Evolutionary conservation across 2,797 vertebrate species (phyloP), one percentile per base, ranked within the genome.

Genomic region (Gymnodraco acuticeps): DNA sequence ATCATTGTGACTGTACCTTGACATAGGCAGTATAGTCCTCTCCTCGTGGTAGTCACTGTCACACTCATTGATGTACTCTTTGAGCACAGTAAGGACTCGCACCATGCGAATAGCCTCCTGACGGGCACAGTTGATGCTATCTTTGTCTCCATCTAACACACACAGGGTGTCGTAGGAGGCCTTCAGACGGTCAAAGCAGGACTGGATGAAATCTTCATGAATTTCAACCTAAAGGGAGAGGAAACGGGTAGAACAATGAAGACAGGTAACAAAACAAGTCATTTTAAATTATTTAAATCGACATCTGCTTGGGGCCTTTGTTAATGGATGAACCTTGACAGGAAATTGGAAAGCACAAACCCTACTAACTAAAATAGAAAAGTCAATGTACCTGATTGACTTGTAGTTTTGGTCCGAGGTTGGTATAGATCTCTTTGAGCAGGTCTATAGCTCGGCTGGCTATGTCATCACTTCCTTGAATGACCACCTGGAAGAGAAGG

Each of bases 41-140:
- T 99, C 98, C 85, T 99, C 98, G 0, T 99, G 98, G 94, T 99
- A 99, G 91, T 99, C 98, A 53, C 98, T 99, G 94, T 99, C 98
- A 90, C 98, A 99, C 93, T 99, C 98, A 52, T 98, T 99, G 88
- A 99, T 98, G 88, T 99, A 99, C 85, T 99, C 98, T 66, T 97
- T 97, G 85, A 99, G 93, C 75, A 99, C 98, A 79, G 98, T 99
- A 89, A 99, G 92, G 76, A 99, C 98, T 80, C 98, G 95, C 87
- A 99, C 98, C 98, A 99, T 99, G 87, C 98, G 95, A 88, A 99
- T 97, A 78, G 98, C 98, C 92, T 99, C 98, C 85, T 99, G 98
- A 68, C 98, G 96, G 70, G 98, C 98, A 80, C 97, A 99, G 91
- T 99, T 99, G 93, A 99, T 98, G 94, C 98, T 99, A 93, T 99